Evolutionary conservation across 1,140 invertebrate species (phyloP), one percentile per base, ranked within the genome.

Genomic region (Caenorhabditis latens): DNA sequence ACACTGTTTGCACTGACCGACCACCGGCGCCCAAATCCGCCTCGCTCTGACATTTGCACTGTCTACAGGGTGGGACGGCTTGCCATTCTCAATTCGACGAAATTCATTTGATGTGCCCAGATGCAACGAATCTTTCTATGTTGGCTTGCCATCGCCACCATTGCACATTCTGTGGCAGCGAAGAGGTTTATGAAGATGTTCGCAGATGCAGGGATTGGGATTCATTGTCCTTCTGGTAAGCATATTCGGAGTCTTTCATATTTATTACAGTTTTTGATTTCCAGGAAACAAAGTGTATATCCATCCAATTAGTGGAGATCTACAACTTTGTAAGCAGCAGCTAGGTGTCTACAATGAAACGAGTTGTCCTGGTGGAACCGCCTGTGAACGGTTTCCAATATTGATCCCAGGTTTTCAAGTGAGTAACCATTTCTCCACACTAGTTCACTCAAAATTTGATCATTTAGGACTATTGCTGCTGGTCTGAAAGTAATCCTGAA

Each of bases 371-470:
- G 89, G 87, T 21, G 89, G 89, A 40, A 89, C 89, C n/a, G 89
- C 89, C 46, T 89, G 89, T 83, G 89, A 89, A 71, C 16, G 89
- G 16, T 89, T 89, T 75, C 89, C 89, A 14, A 89, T 89, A 57
- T 24, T 89, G 6, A 87, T 89, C 40, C 89, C 89, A 21, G 89
- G 89, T 14, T 89, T 89, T 83, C 89, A 89, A 65, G 89, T 89
- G 8, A 63, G 86, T 50, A 0, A 9, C 7, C 40, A 8, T 24
- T 55, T 65, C 71, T 88, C 57, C 24, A 7, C 14, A 21, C n/a
- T 2, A 19, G 8, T 16, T 46, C 14, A 46, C 21, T 65, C 11
- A 9, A 16, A n/a, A 40, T 16, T 67, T 50, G 8, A 9, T 2
- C 46, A 63, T 86, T 84, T 79, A 88, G 88, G 88, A 89, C 42